Evolutionary conservation across 2,888 invertebrate species (phyloP).

Genomic region (Luperina testacea): DNA sequence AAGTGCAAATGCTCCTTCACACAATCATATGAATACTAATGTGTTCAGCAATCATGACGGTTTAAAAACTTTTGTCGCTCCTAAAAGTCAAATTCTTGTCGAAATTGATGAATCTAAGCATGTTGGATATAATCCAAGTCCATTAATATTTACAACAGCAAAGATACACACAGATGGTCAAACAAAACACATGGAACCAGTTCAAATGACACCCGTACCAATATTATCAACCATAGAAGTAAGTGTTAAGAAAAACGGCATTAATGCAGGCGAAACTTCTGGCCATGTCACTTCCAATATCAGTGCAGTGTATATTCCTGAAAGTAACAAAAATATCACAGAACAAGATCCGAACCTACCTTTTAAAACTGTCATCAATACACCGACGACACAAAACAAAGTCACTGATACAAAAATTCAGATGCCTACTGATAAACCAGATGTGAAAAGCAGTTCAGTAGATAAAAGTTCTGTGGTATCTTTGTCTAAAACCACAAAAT

Average conservation of each 20-base stretch:
- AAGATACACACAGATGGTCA: constrained; percentile 85
- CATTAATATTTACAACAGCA: constrained; percentile 87
- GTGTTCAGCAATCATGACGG: constrained; percentile 73
- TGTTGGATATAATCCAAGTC: constrained; percentile 74
- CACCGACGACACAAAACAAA: constrained; percentile 29
- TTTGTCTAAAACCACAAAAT: constrained; percentile 27
- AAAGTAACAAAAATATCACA: constrained; percentile 44
- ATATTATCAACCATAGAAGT: constrained; percentile 84
- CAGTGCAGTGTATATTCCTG: constrained; percentile 54
- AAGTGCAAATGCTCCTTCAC: constrained; percentile 64
- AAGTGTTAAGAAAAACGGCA: constrained; percentile 70
- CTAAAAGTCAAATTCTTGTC: constrained; percentile 80
- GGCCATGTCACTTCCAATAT: constrained; percentile 60
- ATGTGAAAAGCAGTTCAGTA: constrained; percentile 7
- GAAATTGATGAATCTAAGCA: constrained; percentile 80
- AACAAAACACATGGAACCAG: constrained; percentile 81
- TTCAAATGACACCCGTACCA: constrained; percentile 83
- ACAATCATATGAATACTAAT: constrained; percentile 84
- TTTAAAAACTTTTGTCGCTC: constrained; percentile 64
- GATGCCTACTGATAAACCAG: constrained; percentile 31
- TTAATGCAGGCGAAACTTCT: constrained; percentile 61
- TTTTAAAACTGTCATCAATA: constrained; percentile 18
- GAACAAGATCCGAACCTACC: constrained; percentile 45
- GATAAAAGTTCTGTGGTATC: constrained; percentile 19
- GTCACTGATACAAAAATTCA: constrained; percentile 18